phyloP scores from a whole-genome alignment of 2,888 invertebrate species.

The Cyaniris semiargus region DNA sequence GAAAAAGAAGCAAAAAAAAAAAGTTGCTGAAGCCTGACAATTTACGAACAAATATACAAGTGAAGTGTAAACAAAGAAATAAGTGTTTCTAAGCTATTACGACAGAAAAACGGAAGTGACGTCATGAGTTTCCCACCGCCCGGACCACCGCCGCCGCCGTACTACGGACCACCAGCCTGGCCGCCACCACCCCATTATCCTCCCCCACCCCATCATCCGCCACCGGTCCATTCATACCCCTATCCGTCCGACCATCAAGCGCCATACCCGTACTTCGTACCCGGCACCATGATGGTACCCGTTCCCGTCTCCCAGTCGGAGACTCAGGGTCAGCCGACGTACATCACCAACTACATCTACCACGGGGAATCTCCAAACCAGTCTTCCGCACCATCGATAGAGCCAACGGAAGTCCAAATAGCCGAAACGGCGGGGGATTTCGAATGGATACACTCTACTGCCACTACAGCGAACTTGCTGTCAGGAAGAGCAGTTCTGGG shows the following conservation, averaged over 20 bases:
- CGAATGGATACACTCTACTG: constrained; percentile 69
- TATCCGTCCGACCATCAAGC: constrained; percentile 48
- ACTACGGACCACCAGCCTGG: constrained; percentile 49
- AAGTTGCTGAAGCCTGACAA: background rate
- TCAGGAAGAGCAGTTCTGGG: constrained; percentile 68
- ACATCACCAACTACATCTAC: constrained; percentile 72
- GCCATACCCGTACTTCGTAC: constrained; percentile 62
- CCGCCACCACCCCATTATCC: constrained; percentile 46
- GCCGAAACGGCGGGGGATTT: constrained; percentile 66
- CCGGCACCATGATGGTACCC: constrained; percentile 66
- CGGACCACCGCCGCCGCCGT: constrained; percentile 51
- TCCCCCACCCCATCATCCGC: constrained; percentile 38
- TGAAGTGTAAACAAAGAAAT: background rate
- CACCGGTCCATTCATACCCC: constrained; percentile 40
- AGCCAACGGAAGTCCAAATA: constrained; percentile 49
- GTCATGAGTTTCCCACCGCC: constrained; percentile 61
- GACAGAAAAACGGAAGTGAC: background rate
- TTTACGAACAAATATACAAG: background rate
- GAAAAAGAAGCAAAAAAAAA: background rate
- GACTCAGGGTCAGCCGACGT: constrained; percentile 54
- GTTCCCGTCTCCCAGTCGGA: constrained; percentile 45
- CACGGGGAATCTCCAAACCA: constrained; percentile 57
- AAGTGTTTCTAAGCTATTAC: background rate
- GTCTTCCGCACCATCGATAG: constrained; percentile 41
- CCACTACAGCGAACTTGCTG: constrained; percentile 58